phyloP scores from a whole-genome alignment of 2,797 vertebrate species.

The Poeciliopsis turneri region DNA sequence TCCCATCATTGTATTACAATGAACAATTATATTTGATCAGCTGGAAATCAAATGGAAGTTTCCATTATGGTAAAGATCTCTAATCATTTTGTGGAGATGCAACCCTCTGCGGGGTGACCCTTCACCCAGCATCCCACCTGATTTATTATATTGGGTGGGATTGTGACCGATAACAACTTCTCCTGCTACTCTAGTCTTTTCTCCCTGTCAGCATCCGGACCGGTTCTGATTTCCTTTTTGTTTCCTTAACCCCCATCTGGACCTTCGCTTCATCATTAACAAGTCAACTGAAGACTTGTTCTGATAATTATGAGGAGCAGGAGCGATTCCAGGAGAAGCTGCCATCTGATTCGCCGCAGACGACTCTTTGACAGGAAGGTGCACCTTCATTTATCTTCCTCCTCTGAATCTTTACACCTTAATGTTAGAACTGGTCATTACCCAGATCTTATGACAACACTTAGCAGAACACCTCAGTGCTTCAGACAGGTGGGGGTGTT shows the following conservation, averaged over 20 bases:
- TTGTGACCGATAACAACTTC: constrained; percentile 66
- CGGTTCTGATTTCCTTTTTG: constrained; percentile 68
- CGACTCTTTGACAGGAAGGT: constrained; percentile 40
- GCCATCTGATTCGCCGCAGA: constrained; percentile 64
- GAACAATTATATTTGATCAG: constrained; percentile 30
- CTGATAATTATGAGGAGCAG: constrained; percentile 73
- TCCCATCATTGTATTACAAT: constrained; percentile 28
- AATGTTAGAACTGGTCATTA: constrained; percentile 67
- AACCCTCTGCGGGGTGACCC: constrained; percentile 6
- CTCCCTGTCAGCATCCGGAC: constrained; percentile 37
- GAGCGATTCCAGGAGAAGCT: constrained; percentile 66
- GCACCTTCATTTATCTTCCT: constrained; percentile 66
- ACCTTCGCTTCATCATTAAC: constrained; percentile 74
- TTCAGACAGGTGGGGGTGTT: constrained; percentile 51
- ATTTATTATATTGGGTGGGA: constrained; percentile 67
- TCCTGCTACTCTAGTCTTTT: neutral
- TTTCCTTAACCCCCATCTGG: constrained; percentile 77
- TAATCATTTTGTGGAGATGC: constrained; percentile 60
- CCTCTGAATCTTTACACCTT: constrained; percentile 52
- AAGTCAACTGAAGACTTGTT: constrained; percentile 79
- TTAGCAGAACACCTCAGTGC: constrained; percentile 54
- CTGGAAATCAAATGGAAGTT: constrained; percentile 39
- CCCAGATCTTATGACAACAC: constrained; percentile 70
- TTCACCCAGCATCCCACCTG: constrained; percentile 55
- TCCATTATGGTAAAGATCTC: constrained; percentile 26